Evolutionary conservation across 2,888 invertebrate genomes (phyloP).

Genomic region (Nemotelus nigrinus): DNA sequence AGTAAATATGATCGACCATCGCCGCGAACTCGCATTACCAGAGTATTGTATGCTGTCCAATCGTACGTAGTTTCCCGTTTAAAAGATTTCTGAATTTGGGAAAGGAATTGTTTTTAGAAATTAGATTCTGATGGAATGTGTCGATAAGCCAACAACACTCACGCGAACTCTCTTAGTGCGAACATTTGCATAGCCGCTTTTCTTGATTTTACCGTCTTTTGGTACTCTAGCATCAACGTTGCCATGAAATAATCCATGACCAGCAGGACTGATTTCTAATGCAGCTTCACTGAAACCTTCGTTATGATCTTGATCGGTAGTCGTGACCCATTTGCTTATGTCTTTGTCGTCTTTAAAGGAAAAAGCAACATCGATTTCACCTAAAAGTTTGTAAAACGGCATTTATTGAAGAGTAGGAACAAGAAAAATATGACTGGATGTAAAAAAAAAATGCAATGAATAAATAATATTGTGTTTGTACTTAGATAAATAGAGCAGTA

Average conservation of each 20-base stretch:
- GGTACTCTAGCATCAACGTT: conserved; percentile 75
- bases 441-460: no score
- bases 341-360: conserved; percentile 73
- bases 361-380: conserved; percentile 80
- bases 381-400: conserved; percentile 58
- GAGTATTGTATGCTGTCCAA: conserved; percentile 81
- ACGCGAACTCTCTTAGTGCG: conserved; percentile 75
- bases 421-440: no score
- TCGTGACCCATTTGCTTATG: conserved; percentile 77
- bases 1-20: conserved; percentile 93
- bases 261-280: conserved; percentile 74
- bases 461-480: no score
- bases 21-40: conserved; percentile 83
- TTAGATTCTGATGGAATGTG: neutral
- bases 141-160: conserved; percentile 50
- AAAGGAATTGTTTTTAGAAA: neutral
- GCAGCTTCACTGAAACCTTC: conserved; percentile 79
- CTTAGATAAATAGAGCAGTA: no score
- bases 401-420: no score
- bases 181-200: conserved; percentile 85
- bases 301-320: conserved; percentile 82
- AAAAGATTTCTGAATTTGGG: conserved; percentile 78
- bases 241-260: conserved; percentile 79
- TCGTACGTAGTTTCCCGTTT: conserved; percentile 75
- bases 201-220: conserved; percentile 81